Evolutionary conservation across 2,797 vertebrate genomes (phyloP), one percentile per base, ranked within the genome.

Genomic region (Argyrosomus regius): DNA sequence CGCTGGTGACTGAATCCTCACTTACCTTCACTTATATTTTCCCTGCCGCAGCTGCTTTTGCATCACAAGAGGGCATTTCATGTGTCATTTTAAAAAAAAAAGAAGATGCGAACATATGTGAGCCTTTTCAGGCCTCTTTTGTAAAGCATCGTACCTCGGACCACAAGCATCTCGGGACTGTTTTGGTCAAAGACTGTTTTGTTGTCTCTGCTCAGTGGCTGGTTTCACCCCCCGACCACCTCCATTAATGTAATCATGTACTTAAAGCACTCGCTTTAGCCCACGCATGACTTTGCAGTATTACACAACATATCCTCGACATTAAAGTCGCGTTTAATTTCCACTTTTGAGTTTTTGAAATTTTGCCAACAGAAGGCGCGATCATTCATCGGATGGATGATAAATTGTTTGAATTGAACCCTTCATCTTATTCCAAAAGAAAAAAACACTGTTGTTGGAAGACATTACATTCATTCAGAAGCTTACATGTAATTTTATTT

Each of bases 101-200:
- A 75, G 80, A 68, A 74, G 80, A 83, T 53, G 66, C 68, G 63
- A 84, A 53, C 58, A 63, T 61, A 78, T 26, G 20, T 64, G 72
- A 87, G 83, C 84, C 74, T 88, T 81, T 71, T 87, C 75, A 78
- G 83, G 88, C 88, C 78, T 88, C 78, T 86, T 86, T 83, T 63
- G 84, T 75, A 77, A 88, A 87, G 77, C 67, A 39, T 64, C 52
- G 64, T 87, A 88, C 88, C 89, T 88, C 86, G 57, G 79, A 78
- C 85, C 81, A 75, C 81, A 72, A 67, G 72, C 86, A 65, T 91
- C 84, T 89, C 67, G 9, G 73, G 74, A 84, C 82, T 86, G 78
- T 90, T 93, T 90, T 75, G 80, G 84, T 91, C 86, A 89, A 91
- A 90, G 84, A 89, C 81, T 83, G 87, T 89, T 90, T 84, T 87